phyloP scores from a whole-genome alignment of 2,888 invertebrate species.

The Euspilapteryx auroguttella region DNA sequence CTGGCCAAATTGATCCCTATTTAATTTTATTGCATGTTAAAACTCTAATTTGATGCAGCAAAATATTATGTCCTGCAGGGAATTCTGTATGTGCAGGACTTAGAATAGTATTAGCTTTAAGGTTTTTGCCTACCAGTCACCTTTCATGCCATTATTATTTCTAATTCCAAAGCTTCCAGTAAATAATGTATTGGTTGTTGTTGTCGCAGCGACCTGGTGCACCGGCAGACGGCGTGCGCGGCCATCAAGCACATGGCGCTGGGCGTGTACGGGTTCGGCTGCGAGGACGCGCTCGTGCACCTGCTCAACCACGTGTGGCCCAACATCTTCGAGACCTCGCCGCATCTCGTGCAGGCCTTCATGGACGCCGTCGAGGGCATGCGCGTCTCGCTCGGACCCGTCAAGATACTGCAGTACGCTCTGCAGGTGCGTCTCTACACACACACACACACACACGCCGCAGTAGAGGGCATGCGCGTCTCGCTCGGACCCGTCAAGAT shows the following conservation, averaged over 20 bases:
- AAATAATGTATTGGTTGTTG: neutral
- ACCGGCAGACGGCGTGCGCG: conserved; percentile 98
- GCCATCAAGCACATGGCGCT: conserved; percentile 99
- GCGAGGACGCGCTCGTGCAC: conserved; percentile 97
- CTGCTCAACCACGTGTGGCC: conserved; percentile 99
- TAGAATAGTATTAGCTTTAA: no score
- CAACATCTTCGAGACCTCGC: conserved; percentile 99
- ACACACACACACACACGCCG: no score
- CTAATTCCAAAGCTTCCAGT: no score
- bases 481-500: no score
- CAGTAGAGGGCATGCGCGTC: no score
- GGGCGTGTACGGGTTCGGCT: conserved; percentile 97
- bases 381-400: conserved; percentile 93
- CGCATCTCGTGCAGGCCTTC: conserved; percentile 99
- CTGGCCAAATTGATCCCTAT: no score
- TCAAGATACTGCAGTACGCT: conserved; percentile 95
- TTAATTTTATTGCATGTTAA: no score
- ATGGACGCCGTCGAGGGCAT: conserved; percentile 99
- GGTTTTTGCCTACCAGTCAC: no score
- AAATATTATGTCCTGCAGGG: no score
- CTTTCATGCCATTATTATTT: no score
- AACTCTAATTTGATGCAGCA: no score
- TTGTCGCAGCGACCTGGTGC: conserved; percentile 84
- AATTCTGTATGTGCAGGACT: no score
- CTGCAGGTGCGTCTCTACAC: conserved; percentile 74